Evolutionary conservation across 2,888 invertebrate species (phyloP), one percentile per base, ranked within the genome.

Genomic region (Metellina segmentata): DNA sequence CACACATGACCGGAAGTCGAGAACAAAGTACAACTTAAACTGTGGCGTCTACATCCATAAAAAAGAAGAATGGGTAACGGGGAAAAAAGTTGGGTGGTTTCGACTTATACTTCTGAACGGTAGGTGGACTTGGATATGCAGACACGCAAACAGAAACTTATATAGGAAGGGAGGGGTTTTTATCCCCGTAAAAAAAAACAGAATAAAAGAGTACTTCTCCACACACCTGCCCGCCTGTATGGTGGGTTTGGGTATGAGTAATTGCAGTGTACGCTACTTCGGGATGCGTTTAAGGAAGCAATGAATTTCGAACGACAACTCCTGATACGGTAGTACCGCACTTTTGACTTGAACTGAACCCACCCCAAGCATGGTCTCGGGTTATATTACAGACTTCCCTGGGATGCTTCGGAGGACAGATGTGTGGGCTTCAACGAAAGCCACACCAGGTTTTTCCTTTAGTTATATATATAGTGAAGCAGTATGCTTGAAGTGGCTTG

Each of bases 131-230:
- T 75, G 75, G 49, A 74, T 71, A 19, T 53, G 72, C 74, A 75
- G 61, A 77, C 86, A 86, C 86, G 78, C 86, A 79, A 86, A 79
- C 51, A 82, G 81, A 82, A 82, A 82, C 71, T 53, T 79, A 79
- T 79, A 79, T 79, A 16, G 52, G 49, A 52, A 51, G 79, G 79
- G 79, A 51, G 79, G 79, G 52, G n/a, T 52, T n/a, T 16, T 7
- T 16, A 34, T 34, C 74, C 74, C 74, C 19, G 11, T 11, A 74
- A 74, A 34, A 72, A 72, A 20, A 34, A 74, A 19, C 19, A 11
- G 20, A 74, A 74, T 34, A 74, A 74, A 74, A 69, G n/a, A 69
- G 69, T 69, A 20, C 74, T 20, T 20, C 19, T 19, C 11, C 74
- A 34, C 74, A 19, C 61, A 61, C 61, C 61, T 61, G 61, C 61